Evolutionary conservation across 2,888 invertebrate species (phyloP), one percentile per base, ranked within the genome.

Genomic region (Palloptera scutellata): DNA sequence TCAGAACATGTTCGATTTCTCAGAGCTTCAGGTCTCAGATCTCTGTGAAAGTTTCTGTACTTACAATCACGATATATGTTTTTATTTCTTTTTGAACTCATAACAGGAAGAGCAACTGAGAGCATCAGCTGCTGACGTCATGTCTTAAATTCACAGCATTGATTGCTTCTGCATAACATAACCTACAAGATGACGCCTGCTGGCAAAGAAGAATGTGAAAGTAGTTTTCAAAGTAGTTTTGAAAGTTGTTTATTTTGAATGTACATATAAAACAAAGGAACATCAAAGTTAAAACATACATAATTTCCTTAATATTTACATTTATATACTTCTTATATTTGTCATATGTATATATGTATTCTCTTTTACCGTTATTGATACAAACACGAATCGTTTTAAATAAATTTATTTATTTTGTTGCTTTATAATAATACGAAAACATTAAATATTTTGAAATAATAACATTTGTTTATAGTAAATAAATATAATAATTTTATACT

Each of bases 361-460:
- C 51, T 45, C 48, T 53, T 60, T 73, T 74, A 73, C 73, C 74
- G 73, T 73, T 74, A 74, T 72, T 73, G 72, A 74, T 74, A 74
- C 73, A 74, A 74, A 74, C 64, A 64, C 58, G 15, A 48, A 48
- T 48, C 11, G 13, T 48, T n/a, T 13, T n/a, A 48, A n/a, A 48
- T 13, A 13, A n/a, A 10, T 48, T 4, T 9, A 48, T 64, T 59
- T 58, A 58, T 64, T 55, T 53, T 13, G 12, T 12, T 13, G 11
- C 57, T 64, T 64, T 64, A 53, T 52, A 43, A 58, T 30, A 30
- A 67, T 68, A 67, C 52, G 52, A 51, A 61, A 51, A 55, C 65
- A 67, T 70, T 69, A 68, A 68, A 51, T 70, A 68, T 61, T 45
- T 65, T 15, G 17, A 43, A 40, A 64, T 59, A 58, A 43, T 59